Percentiles rank a stretch among this genome's conserved stretches.
phyloP scores from a whole-genome alignment of 2,888 invertebrate genomes.

The Acheta domesticus region DNA sequence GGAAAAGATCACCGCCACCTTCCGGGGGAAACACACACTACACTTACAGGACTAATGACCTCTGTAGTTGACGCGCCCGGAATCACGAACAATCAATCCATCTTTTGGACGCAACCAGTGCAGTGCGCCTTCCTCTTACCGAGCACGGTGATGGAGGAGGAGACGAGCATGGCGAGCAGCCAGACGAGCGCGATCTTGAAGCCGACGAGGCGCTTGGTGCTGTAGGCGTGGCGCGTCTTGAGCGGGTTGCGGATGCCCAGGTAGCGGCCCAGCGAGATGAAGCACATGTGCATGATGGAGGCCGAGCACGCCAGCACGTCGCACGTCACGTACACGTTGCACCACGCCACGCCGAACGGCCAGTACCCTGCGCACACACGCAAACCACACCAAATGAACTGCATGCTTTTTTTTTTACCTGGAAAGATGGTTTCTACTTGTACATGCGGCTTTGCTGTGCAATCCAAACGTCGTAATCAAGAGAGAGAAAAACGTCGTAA shows the following conservation, averaged over 20 bases:
- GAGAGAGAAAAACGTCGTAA: background rate
- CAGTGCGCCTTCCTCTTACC: conserved; percentile 54
- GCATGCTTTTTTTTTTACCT: too few species aligned
- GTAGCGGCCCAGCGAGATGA: conserved; percentile 84
- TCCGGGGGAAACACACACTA: too few species aligned
- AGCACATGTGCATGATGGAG: conserved; percentile 94
- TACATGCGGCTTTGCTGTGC: background rate
- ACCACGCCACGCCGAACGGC: conserved; percentile 90
- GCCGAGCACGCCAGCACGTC: conserved; percentile 94
- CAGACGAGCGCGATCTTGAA: conserved; percentile 90
- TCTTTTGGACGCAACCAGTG: too few species aligned
- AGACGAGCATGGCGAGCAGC: conserved; percentile 85
- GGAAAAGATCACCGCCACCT: too few species aligned
- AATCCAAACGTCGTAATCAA: background rate
- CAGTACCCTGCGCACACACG: conserved; percentile 70
- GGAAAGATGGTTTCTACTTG: background rate
- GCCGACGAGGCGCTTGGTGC: conserved; percentile 75
- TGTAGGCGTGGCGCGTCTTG: conserved; percentile 73
- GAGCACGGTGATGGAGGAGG: conserved; percentile 78
- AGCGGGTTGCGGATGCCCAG: conserved; percentile 86
- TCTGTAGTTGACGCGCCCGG: too few species aligned
- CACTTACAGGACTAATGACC: too few species aligned
- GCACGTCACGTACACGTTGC: conserved; percentile 91
- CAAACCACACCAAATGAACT: background rate
- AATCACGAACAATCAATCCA: too few species aligned